Evolutionary conservation across 1,140 invertebrate genomes (phyloP).

Genomic region (Drosophila varians): DNA sequence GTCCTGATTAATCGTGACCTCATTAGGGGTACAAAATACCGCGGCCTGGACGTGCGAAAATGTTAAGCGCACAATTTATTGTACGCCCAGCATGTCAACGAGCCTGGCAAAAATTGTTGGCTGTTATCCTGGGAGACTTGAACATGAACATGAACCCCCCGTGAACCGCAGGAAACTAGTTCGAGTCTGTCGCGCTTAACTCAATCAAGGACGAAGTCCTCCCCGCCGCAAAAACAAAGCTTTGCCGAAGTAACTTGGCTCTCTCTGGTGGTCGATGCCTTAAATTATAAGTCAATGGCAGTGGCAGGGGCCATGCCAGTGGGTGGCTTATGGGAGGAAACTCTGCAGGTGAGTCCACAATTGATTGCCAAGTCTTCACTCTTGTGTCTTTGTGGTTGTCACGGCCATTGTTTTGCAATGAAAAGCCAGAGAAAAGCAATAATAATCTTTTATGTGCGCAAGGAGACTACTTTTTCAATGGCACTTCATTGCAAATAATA

Average conservation of each 20-base stretch:
- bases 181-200: slow-evolving; percentile 57
- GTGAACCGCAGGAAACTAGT: slow-evolving; percentile 49
- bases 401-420: slow-evolving; percentile 11
- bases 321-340: slow-evolving; percentile 9
- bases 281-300: slow-evolving; percentile 59
- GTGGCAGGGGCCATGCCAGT: slow-evolving; percentile 7
- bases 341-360: slow-evolving; percentile 48
- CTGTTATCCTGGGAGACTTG: slow-evolving; percentile 24
- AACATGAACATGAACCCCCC: slow-evolving; percentile 6
- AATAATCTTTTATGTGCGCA: slow-evolving; percentile 51
- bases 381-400: slow-evolving; percentile 17
- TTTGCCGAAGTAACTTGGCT: neutral
- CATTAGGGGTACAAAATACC: slow-evolving; percentile 68
- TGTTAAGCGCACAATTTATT: slow-evolving; percentile 69
- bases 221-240: slow-evolving; percentile 5
- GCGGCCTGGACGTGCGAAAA: slow-evolving; percentile 67
- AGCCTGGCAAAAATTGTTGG: slow-evolving; percentile 2
- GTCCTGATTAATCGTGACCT: slow-evolving; percentile 78
- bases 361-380: slow-evolving; percentile 68
- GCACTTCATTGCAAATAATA: neutral
- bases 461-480: slow-evolving; percentile 2
- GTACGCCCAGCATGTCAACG: slow-evolving; percentile 31
- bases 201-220: slow-evolving; percentile 43
- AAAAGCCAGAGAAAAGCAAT: slow-evolving; percentile 26
- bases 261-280: slow-evolving; percentile 6